Evolutionary conservation across 2,888 invertebrate genomes (phyloP).

Genomic region (Cheilosia pagana): DNA sequence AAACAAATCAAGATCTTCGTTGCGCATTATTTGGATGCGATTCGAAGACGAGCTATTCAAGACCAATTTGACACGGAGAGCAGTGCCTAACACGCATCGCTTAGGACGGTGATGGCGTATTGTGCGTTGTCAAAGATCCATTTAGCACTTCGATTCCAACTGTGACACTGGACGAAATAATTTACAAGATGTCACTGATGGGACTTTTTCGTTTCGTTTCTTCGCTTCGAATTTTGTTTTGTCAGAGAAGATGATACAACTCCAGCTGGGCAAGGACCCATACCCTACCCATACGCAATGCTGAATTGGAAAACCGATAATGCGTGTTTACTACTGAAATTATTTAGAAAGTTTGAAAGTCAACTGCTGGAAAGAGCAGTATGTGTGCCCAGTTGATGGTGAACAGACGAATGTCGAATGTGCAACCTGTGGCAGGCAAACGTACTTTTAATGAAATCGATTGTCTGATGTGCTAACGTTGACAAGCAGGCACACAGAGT

Average conservation of each 20-base stretch:
- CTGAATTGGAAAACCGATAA: constrained; percentile 66
- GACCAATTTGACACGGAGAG: constrained; percentile 68
- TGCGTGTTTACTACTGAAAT: constrained; percentile 72
- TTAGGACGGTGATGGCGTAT: constrained; percentile 50
- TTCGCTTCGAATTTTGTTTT: constrained; percentile 56
- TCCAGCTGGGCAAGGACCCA: constrained; percentile 61
- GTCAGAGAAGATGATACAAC: constrained; percentile 37
- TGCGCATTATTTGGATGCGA: constrained; percentile 70
- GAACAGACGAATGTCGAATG: no score
- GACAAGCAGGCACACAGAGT: no score
- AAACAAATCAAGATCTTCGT: constrained; percentile 64
- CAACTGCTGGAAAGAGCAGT: constrained; percentile 8
- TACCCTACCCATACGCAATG: not conserved
- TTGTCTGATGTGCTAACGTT: no score
- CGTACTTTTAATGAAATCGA: no score
- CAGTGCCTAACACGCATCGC: constrained; percentile 40
- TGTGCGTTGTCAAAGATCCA: constrained; percentile 51
- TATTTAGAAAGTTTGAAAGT: constrained; percentile 62
- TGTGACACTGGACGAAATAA: constrained; percentile 54
- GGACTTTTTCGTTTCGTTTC: constrained; percentile 51
- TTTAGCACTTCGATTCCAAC: constrained; percentile 70
- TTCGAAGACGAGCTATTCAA: constrained; percentile 69
- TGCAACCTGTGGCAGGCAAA: constrained; percentile 11
- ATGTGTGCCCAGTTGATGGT: constrained; percentile 14
- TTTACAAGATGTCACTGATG: constrained; percentile 69